phyloP scores from a whole-genome alignment of 2,888 invertebrate species.

The Sisyra terminalis region DNA sequence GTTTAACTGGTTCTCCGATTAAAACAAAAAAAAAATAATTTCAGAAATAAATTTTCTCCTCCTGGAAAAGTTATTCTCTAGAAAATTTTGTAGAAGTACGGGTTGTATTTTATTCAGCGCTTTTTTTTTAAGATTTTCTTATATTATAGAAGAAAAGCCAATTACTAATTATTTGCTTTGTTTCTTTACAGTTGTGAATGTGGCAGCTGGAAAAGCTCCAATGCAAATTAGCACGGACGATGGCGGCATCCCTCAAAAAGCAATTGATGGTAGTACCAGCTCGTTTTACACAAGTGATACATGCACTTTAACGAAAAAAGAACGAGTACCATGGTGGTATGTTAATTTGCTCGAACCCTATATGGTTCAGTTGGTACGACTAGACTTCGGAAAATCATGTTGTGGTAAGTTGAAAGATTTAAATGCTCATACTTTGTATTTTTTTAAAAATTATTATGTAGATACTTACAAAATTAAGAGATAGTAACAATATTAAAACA shows the following conservation, averaged over 20 bases:
- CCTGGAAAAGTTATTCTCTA: no score
- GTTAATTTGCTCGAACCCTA: conserved; percentile 87
- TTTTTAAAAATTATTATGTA: not conserved
- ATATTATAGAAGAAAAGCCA: no score
- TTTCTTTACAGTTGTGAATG: conserved; percentile 61
- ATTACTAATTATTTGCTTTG: conserved; percentile 1
- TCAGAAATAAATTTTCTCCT: no score
- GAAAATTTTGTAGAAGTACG: no score
- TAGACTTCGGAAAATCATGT: conserved; percentile 82
- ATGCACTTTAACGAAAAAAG: conserved; percentile 71
- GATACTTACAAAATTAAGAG: not conserved
- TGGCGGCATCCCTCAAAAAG: conserved; percentile 75
- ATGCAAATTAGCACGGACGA: conserved; percentile 80
- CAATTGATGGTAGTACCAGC: conserved; percentile 81
- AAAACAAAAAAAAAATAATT: no score
- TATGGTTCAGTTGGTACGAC: conserved; percentile 81
- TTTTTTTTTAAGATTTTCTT: no score
- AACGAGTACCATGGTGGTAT: conserved; percentile 88
- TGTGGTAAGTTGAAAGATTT: conserved; percentile 60
- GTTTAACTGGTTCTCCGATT: no score
- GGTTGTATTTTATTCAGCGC: no score
- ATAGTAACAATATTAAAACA: not conserved
- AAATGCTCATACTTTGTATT: not conserved
- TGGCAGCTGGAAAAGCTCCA: conserved; percentile 87
- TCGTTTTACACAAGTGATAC: conserved; percentile 38